A percentile compares a stretch with the other conserved stretches of the same genome.
These are phyloP conservation scores for Paramormyrops kingsleyae DNA, from an alignment of 2,113 vertebrate species.

Conservation along the genomic window DNA sequence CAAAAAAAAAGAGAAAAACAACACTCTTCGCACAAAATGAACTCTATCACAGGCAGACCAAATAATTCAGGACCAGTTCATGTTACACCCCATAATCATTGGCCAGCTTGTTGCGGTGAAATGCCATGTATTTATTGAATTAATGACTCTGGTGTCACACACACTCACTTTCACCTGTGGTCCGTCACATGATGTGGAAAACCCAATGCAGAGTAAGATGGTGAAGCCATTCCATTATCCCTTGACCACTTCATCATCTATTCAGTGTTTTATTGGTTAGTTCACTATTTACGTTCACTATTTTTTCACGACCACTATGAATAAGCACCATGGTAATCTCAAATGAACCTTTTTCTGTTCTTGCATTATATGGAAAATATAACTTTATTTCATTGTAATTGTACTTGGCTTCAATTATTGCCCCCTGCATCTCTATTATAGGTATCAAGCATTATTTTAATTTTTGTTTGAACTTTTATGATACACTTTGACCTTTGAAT, in stretches of 20 bases:
- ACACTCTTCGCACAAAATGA: slow-evolving; percentile 39
- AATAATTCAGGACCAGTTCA: slow-evolving; percentile 45
- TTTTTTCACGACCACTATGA: background rate
- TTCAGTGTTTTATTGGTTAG: background rate
- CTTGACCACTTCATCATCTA: background rate
- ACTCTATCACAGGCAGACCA: slow-evolving; percentile 39
- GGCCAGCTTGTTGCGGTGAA: slow-evolving; percentile 31
- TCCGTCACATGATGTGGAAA: background rate
- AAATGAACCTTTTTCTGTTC: background rate
- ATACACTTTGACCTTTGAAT: background rate
- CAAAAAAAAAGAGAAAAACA: slow-evolving; percentile 25
- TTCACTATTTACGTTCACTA: background rate
- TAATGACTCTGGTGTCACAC: background rate
- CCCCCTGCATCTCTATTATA: background rate
- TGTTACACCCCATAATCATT: slow-evolving; percentile 35
- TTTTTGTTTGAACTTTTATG: background rate
- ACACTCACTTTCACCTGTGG: background rate
- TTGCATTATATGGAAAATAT: background rate
- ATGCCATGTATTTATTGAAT: slow-evolving; percentile 18
- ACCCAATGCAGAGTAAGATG: background rate
- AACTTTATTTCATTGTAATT: background rate
- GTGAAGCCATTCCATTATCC: background rate
- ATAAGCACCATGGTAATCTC: background rate
- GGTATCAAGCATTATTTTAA: background rate
- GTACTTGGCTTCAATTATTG: background rate